Conservation (phyloP, 1,140 invertebrate genomes). For the Chionoecetes opilio region DNA sequence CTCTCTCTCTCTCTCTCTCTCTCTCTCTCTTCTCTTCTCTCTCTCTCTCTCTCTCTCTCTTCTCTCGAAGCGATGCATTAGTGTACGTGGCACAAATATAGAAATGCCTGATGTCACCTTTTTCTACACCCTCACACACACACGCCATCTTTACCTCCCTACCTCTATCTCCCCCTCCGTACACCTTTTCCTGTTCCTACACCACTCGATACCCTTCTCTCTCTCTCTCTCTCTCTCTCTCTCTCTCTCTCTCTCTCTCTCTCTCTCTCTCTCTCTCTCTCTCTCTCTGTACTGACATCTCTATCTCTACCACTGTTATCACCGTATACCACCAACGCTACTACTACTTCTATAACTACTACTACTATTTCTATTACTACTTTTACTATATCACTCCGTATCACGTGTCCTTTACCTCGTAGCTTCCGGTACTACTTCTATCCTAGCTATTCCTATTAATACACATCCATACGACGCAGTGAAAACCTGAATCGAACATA, state of each 20-base stretch:
- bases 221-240: conserved; percentile 27
- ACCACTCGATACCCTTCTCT: neutral
- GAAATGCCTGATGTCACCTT: neutral
- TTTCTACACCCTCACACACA: neutral
- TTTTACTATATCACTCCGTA: too few relatives aligned
- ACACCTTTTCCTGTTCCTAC: neutral
- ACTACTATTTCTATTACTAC: neutral
- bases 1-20: neutral
- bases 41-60: conserved; percentile 23
- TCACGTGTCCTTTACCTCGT: too few relatives aligned
- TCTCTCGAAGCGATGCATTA: neutral
- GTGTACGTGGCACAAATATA: conserved; percentile 17
- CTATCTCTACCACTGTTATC: too few relatives aligned
- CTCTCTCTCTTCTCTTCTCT: neutral
- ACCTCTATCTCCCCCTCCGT: neutral
- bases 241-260: conserved; percentile 14
- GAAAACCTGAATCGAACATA: too few relatives aligned
- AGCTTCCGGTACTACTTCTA: too few relatives aligned
- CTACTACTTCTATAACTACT: neutral
- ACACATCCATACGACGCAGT: too few relatives aligned
- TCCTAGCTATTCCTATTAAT: too few relatives aligned
- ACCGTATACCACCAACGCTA: too few relatives aligned
- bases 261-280: neutral
- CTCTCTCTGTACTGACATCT: neutral
- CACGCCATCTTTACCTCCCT: neutral